Evolutionary conservation across 2,113 vertebrate genomes (phyloP).

Genomic region (Pleuronectes platessa): DNA sequence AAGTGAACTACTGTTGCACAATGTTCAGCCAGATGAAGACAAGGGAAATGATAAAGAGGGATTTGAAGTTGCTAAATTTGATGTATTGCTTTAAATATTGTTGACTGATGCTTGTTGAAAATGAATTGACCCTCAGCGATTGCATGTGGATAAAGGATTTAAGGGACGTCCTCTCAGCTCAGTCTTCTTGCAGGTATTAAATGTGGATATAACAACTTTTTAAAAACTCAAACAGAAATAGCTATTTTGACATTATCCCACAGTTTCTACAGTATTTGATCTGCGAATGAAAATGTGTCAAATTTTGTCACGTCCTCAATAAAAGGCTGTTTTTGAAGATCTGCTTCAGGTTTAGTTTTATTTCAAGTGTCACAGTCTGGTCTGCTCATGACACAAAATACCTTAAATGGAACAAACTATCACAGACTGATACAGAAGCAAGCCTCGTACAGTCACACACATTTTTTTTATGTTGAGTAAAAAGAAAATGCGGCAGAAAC

Average conservation of each 20-base stretch:
- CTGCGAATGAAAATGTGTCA: slow-evolving; percentile 38
- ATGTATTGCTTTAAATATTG: slow-evolving; percentile 16
- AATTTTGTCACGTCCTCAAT: slow-evolving; percentile 57
- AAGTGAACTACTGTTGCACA: slow-evolving; percentile 42
- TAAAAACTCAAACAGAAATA: slow-evolving; percentile 36
- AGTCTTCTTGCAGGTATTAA: slow-evolving; percentile 26
- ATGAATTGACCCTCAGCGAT: background rate
- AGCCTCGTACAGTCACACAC: background rate
- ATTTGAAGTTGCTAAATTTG: slow-evolving; percentile 29
- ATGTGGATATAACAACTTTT: slow-evolving; percentile 40
- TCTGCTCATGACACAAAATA: background rate
- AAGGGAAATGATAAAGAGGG: slow-evolving; percentile 38
- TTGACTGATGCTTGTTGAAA: no score
- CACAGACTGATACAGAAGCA: background rate
- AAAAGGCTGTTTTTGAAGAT: slow-evolving; percentile 60
- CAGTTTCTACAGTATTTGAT: slow-evolving; percentile 62
- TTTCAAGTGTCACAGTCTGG: background rate
- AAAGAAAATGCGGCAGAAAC: no score
- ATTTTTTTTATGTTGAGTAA: no score
- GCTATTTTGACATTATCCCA: slow-evolving; percentile 66
- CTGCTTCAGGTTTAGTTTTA: slow-evolving; percentile 1
- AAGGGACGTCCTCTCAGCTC: slow-evolving; percentile 41
- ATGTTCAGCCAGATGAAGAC: background rate
- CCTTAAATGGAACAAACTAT: background rate
- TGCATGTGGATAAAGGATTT: slow-evolving; percentile 9